A percentile compares a stretch with the other conserved stretches of the same genome.
Evolutionary conservation across 1,140 invertebrate genomes (phyloP).

Genomic region (Chironomus striatipennis): DNA sequence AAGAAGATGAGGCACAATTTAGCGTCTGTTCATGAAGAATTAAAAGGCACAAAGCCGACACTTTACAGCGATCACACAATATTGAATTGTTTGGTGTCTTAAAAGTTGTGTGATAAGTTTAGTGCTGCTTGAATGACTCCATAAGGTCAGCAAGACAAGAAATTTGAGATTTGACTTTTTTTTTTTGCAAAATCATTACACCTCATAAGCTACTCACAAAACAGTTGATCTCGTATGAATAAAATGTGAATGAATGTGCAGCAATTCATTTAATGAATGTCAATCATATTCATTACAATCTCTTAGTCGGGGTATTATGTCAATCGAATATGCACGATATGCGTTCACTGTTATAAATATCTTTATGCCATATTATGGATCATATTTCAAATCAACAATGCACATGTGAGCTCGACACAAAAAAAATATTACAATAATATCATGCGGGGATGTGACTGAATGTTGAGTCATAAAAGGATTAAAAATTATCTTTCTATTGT

Average conservation of each 20-base stretch:
- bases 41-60: constrained; percentile 4
- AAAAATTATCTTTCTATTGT: no score
- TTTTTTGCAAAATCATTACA: background rate
- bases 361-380: background rate
- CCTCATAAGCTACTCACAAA: background rate
- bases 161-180: background rate
- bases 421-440: no score
- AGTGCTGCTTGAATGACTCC: background rate
- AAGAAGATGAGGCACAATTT: background rate
- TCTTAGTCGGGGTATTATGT: background rate
- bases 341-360: constrained; percentile 7
- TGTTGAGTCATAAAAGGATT: no score
- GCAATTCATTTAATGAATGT: background rate
- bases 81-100: background rate
- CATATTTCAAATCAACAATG: no score
- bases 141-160: background rate
- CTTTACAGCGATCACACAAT: background rate
- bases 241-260: background rate
- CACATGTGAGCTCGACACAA: no score
- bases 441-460: no score
- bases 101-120: no score
- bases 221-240: background rate
- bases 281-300: background rate
- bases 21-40: background rate
- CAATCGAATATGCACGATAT: background rate